These are phyloP conservation scores for Oreocharis arfaki DNA, from an alignment of 2,113 vertebrate species.

Conservation along the genomic window DNA sequence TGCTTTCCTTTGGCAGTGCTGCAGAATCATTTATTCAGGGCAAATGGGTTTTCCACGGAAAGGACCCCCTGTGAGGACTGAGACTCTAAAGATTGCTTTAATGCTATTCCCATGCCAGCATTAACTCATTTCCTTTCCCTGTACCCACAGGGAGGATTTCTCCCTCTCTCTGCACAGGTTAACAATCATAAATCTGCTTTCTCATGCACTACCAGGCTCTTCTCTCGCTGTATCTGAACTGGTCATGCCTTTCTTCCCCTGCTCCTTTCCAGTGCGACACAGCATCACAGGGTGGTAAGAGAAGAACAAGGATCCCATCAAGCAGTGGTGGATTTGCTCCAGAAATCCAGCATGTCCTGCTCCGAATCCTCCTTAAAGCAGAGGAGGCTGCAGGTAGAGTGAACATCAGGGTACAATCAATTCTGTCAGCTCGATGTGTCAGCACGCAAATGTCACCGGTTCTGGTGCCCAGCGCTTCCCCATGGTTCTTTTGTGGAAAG, in stretches of 20 bases:
- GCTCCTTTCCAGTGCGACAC: neutral
- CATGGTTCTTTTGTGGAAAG: neutral
- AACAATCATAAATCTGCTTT: neutral
- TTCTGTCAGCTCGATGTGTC: neutral
- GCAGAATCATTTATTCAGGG: neutral
- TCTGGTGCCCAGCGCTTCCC: neutral
- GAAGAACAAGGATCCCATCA: conserved; percentile 53
- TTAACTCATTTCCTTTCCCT: neutral
- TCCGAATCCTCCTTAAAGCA: conserved; percentile 40
- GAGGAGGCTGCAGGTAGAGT: conserved; percentile 18
- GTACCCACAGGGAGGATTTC: neutral
- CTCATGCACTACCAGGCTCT: neutral
- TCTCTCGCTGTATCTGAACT: neutral
- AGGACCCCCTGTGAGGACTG: neutral
- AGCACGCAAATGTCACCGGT: accelerated
- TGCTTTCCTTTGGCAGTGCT: neutral
- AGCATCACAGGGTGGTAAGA: conserved; percentile 39
- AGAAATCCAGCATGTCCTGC: neutral
- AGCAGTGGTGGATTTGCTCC: conserved; percentile 32
- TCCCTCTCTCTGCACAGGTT: neutral
- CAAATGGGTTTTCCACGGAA: neutral
- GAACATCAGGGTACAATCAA: neutral
- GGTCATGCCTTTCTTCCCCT: neutral
- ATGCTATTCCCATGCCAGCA: neutral
- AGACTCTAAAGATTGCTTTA: neutral